These are phyloP conservation scores for Neotoma lepida DNA, from an alignment of 2,113 vertebrate genomes.

Conservation along the genomic window DNA sequence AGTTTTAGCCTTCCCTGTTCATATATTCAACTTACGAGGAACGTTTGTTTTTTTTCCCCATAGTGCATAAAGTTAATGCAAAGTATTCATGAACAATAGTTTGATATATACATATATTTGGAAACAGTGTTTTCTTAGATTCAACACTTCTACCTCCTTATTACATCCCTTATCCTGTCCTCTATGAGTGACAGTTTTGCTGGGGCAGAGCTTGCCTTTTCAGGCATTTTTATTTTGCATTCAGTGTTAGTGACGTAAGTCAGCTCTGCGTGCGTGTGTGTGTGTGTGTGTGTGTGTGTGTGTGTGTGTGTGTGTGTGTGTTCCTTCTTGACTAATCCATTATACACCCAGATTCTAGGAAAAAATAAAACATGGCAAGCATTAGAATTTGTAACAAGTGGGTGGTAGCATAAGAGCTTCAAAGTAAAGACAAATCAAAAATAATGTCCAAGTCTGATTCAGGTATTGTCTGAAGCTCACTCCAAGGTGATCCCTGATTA, in stretches of 20 bases:
- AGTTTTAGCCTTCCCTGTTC: background rate
- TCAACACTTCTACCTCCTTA: slow-evolving; percentile 54
- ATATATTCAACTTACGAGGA: background rate
- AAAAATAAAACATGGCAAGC: slow-evolving; percentile 80
- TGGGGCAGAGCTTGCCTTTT: slow-evolving; percentile 48
- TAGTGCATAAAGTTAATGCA: background rate
- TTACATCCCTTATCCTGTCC: background rate
- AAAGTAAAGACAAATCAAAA: slow-evolving; percentile 71
- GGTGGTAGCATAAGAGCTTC: slow-evolving; percentile 82
- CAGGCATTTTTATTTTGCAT: slow-evolving; percentile 62
- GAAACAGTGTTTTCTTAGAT: background rate
- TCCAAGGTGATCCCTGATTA: slow-evolving; percentile 21
- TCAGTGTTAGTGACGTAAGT: slow-evolving; percentile 58
- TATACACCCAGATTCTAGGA: slow-evolving; percentile 70
- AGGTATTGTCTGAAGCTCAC: slow-evolving; percentile 35
- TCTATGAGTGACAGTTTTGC: slow-evolving; percentile 13
- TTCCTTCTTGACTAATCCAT: slow-evolving; percentile 58
- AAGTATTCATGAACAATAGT: background rate
- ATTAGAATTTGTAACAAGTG: slow-evolving; percentile 82
- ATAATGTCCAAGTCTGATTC: slow-evolving; percentile 58
- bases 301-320: background rate
- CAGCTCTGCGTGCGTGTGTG: background rate
- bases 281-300: background rate
- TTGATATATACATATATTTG: background rate
- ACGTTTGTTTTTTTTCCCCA: background rate